These are phyloP conservation scores for Urocolius indicus DNA, from an alignment of 2,113 vertebrate genomes.

Conservation along the genomic window DNA sequence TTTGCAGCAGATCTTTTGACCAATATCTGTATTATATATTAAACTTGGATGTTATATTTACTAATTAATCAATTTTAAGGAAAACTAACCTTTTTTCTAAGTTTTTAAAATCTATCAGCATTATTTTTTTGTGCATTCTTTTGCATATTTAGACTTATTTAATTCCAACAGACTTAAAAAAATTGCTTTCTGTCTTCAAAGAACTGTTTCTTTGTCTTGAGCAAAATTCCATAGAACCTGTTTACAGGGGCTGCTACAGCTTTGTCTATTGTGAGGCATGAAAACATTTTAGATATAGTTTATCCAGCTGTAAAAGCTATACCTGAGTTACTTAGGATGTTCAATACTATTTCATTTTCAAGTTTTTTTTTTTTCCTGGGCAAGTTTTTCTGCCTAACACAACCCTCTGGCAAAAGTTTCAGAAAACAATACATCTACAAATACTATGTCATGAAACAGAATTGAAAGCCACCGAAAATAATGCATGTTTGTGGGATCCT, in stretches of 20 bases:
- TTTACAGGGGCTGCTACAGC: background rate
- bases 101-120: background rate
- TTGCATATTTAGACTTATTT: background rate
- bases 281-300: background rate
- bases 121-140: background rate
- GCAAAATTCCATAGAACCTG: background rate
- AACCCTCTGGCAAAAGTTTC: background rate
- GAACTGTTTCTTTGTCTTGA: background rate
- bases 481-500: background rate
- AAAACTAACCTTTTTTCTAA: background rate
- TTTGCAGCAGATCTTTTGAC: background rate
- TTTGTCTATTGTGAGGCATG: background rate
- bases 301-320: background rate
- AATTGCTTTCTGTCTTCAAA: background rate
- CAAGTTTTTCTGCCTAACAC: background rate
- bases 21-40: background rate
- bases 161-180: background rate
- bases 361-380: background rate
- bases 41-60: background rate
- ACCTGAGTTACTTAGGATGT: background rate
- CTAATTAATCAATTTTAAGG: background rate
- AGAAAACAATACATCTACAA: background rate
- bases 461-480: background rate
- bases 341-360: background rate
- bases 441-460: background rate